phyloP scores from a whole-genome alignment of 1,140 invertebrate genomes.

The Cydia amplana region DNA sequence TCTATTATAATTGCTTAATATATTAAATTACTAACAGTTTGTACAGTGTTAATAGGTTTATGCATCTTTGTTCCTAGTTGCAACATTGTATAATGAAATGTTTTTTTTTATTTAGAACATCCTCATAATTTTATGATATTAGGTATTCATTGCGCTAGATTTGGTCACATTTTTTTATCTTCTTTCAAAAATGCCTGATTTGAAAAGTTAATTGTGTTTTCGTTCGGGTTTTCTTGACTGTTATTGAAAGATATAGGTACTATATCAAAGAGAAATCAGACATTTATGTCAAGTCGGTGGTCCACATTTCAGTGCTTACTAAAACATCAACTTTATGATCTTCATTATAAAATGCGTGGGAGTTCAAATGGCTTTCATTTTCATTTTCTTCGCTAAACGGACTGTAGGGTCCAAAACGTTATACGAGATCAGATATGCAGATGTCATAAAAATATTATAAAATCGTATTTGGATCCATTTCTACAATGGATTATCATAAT shows the following conservation, averaged over 20 bases:
- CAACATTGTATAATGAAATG: neutral
- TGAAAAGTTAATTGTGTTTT: neutral
- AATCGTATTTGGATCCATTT: neutral
- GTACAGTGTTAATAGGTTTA: constrained; percentile 9
- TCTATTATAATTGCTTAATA: constrained; percentile 21
- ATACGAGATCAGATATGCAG: neutral
- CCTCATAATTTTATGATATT: neutral
- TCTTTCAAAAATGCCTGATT: neutral
- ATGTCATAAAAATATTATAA: neutral
- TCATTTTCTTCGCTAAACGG: constrained; percentile 9
- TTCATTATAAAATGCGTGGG: neutral
- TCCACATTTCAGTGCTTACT: neutral
- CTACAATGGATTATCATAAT: neutral
- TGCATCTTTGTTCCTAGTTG: constrained; percentile 2
- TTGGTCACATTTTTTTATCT: neutral
- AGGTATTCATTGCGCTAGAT: neutral
- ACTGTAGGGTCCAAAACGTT: neutral
- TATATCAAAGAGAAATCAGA: neutral
- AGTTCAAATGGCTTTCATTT: neutral
- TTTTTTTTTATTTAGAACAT: neutral
- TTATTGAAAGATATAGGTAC: too few species aligned
- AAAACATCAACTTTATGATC: constrained; percentile 4
- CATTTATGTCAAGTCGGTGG: constrained; percentile 6
- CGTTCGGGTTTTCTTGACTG: too few species aligned
- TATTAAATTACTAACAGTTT: constrained; percentile 30